These are phyloP conservation scores for Xerus inauris DNA, from an alignment of 2,113 vertebrate species.

Conservation along the genomic window DNA sequence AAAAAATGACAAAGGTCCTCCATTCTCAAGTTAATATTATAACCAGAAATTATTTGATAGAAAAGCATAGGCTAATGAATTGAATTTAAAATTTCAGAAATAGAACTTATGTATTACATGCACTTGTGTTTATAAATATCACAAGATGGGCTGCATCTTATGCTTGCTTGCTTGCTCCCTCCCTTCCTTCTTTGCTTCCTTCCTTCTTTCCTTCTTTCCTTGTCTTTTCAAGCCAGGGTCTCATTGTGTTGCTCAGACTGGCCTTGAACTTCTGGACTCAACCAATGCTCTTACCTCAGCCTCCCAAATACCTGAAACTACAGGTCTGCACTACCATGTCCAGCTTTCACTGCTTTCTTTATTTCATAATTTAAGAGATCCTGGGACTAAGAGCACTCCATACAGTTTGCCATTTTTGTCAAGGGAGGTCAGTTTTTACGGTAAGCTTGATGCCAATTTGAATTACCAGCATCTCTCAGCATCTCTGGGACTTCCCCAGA, in stretches of 20 bases:
- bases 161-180: rapidly evolving
- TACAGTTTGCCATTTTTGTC: not conserved
- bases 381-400: no score
- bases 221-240: not conserved
- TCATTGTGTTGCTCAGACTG: no score
- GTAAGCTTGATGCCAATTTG: not conserved
- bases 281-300: not conserved
- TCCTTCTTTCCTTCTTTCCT: not conserved
- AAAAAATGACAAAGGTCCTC: not conserved
- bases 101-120: rapidly evolving
- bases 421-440: not conserved
- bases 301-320: not conserved
- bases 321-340: rapidly evolving
- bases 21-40: not conserved
- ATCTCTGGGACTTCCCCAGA: not conserved
- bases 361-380: not conserved
- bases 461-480: not conserved
- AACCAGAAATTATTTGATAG: not conserved
- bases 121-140: not conserved
- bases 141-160: not conserved
- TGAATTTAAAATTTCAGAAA: not conserved
- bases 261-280: not conserved
- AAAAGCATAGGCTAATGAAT: not conserved
- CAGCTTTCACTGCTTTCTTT: not conserved
- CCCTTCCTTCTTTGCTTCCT: not conserved